Conservation (phyloP, 2,888 invertebrate genomes). For the Torymus aiolomorphi region DNA sequence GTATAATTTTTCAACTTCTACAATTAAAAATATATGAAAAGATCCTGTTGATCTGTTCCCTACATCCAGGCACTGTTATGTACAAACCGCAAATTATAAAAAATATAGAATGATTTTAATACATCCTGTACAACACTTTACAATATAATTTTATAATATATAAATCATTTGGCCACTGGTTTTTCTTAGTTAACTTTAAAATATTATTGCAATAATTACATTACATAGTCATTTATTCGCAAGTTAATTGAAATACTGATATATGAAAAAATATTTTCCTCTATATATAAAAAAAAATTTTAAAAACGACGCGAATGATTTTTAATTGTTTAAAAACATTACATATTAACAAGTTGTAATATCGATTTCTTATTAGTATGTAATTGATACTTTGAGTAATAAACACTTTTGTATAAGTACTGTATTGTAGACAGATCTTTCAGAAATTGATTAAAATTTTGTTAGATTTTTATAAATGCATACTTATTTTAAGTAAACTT, state of each 20-base stretch:
- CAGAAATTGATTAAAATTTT: constrained; percentile 25
- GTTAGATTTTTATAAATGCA: constrained; percentile 11
- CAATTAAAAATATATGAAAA: constrained; percentile 40
- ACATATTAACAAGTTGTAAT: constrained; percentile 33
- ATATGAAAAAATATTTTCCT: constrained; percentile 41
- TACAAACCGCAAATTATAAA: constrained; percentile 49
- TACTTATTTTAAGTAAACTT: constrained; percentile 3
- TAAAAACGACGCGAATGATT: constrained; percentile 9
- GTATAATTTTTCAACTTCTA: constrained; percentile 37
- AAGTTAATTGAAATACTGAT: constrained; percentile 47
- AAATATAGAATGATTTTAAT: constrained; percentile 37
- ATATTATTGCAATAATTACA: constrained; percentile 45
- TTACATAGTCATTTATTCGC: constrained; percentile 11
- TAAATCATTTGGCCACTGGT: constrained; percentile 55
- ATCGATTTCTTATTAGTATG: constrained; percentile 29
- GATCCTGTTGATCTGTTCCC: constrained; percentile 26
- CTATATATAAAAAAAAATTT: constrained; percentile 29
- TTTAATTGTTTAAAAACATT: constrained; percentile 37
- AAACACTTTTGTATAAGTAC: constrained; percentile 35
- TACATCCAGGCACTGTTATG: constrained; percentile 54
- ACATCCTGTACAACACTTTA: constrained; percentile 22
- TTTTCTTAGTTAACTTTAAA: constrained; percentile 43
- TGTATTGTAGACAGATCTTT: constrained; percentile 15
- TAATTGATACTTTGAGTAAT: constrained; percentile 19
- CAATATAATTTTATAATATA: constrained; percentile 46